A percentile compares a stretch with the other conserved stretches of the same genome.
Conservation (phyloP, 2,888 invertebrate species). For the Cordilura impudica region DNA sequence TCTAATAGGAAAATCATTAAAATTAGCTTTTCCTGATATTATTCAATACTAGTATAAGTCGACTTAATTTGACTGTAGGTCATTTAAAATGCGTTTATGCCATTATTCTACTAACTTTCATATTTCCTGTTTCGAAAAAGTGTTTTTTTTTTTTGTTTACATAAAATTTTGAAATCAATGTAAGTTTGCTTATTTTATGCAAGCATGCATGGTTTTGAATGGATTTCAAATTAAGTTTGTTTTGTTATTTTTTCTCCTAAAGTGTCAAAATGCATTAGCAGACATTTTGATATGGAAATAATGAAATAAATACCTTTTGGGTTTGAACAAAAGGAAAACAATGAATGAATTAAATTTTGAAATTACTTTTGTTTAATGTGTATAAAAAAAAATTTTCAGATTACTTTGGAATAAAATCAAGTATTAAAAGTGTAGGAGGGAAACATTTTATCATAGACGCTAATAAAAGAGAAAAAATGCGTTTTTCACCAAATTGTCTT, state of each 20-base stretch:
- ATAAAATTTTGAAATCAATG: constrained; percentile 57
- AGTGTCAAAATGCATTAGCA: constrained; percentile 59
- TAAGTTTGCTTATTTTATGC: constrained; percentile 47
- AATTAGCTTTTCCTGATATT: no score
- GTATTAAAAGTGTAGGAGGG: no score
- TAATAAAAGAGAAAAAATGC: no score
- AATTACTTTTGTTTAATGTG: constrained; percentile 37
- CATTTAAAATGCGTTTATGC: neutral
- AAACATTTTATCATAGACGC: no score
- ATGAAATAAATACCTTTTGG: constrained; percentile 59
- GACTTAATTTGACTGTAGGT: no score
- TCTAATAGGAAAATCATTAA: no score
- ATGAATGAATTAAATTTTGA: constrained; percentile 49
- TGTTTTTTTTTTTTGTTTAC: constrained; percentile 22
- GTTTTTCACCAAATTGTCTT: no score
- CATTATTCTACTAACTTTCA: neutral
- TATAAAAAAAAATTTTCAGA: neutral
- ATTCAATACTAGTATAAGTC: no score
- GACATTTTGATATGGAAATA: constrained; percentile 48
- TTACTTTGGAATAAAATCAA: neutral
- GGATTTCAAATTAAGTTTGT: constrained; percentile 55
- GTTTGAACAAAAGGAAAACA: constrained; percentile 14
- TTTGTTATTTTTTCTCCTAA: constrained; percentile 41
- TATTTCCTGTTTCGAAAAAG: neutral
- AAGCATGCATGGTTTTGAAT: constrained; percentile 55